phyloP scores from a whole-genome alignment of 2,888 invertebrate species.

The Cryptocephalus moraei region DNA sequence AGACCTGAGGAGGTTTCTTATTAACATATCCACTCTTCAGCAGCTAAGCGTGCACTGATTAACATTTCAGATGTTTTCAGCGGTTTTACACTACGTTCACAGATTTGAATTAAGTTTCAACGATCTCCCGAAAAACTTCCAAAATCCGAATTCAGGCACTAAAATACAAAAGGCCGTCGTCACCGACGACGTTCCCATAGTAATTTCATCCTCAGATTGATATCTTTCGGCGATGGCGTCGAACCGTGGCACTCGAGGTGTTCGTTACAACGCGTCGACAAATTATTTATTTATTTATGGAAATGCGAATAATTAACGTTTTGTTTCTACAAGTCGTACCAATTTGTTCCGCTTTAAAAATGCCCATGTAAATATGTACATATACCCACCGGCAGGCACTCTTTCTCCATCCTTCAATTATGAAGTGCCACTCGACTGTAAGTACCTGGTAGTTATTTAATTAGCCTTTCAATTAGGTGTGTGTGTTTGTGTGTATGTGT shows the following conservation, averaged over 20 bases:
- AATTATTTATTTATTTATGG: constrained; percentile 22
- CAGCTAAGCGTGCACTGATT: too few relatives aligned
- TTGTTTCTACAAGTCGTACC: constrained; percentile 21
- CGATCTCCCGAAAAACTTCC: too few relatives aligned
- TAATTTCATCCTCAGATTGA: neutral
- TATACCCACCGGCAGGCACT: constrained; percentile 2
- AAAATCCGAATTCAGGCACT: too few relatives aligned
- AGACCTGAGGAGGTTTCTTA: too few relatives aligned
- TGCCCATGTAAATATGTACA: constrained; percentile 20
- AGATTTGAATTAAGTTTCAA: too few relatives aligned
- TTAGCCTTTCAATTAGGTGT: constrained; percentile 11
- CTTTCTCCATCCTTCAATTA: constrained; percentile 21
- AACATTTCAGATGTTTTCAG: too few relatives aligned
- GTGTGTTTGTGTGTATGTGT: neutral
- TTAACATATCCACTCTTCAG: too few relatives aligned
- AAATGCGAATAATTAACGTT: constrained; percentile 20
- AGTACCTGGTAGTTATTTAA: constrained; percentile 21
- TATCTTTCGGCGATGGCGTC: constrained; percentile 20
- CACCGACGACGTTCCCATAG: too few relatives aligned
- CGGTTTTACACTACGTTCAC: too few relatives aligned
- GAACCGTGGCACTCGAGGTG: constrained; percentile 21
- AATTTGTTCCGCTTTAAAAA: constrained; percentile 26
- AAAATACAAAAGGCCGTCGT: too few relatives aligned
- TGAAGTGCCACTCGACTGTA: constrained; percentile 16
- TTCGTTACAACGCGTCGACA: constrained; percentile 20